Evolutionary conservation across 2,113 vertebrate genomes (phyloP).

Genomic region (Zosterops japonicus): DNA sequence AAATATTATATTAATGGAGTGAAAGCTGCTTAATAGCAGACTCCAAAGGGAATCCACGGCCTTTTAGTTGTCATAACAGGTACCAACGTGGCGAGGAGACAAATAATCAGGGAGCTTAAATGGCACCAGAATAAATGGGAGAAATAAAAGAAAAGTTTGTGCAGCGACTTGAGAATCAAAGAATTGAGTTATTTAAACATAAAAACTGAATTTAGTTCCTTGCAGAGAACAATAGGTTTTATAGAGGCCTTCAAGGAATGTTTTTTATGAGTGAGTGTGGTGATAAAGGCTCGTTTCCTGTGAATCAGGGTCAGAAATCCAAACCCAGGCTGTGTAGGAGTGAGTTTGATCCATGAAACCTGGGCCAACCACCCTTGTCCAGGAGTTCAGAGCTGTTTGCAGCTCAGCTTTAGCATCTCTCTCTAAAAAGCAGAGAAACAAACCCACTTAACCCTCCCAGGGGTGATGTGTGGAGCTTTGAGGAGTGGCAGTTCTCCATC

Average conservation of each 20-base stretch:
- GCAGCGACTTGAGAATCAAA: not conserved
- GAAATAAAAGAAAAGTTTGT: not conserved
- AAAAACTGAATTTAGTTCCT: not conserved
- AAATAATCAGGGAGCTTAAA: constrained; percentile 40
- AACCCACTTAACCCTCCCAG: not conserved
- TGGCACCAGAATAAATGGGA: not conserved
- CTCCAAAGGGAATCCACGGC: constrained; percentile 50
- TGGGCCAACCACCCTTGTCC: not conserved
- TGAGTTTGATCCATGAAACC: not conserved
- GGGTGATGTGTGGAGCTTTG: not conserved
- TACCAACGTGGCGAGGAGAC: not conserved
- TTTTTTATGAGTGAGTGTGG: not conserved
- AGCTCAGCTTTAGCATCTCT: not conserved
- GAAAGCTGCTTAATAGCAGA: constrained; percentile 55
- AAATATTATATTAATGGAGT: constrained; percentile 46
- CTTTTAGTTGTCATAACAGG: constrained; percentile 49
- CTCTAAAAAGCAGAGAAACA: not conserved
- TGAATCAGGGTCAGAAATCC: not conserved
- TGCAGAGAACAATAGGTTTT: not conserved
- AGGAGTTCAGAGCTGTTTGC: not conserved
- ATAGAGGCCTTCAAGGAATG: not conserved
- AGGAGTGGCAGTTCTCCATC: not conserved
- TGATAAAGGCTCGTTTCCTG: not conserved
- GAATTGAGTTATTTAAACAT: not conserved
- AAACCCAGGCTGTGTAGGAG: not conserved